Evolutionary conservation across 2,888 invertebrate genomes (phyloP), one percentile per base, ranked within the genome.

Genomic region (Hedya salicella): DNA sequence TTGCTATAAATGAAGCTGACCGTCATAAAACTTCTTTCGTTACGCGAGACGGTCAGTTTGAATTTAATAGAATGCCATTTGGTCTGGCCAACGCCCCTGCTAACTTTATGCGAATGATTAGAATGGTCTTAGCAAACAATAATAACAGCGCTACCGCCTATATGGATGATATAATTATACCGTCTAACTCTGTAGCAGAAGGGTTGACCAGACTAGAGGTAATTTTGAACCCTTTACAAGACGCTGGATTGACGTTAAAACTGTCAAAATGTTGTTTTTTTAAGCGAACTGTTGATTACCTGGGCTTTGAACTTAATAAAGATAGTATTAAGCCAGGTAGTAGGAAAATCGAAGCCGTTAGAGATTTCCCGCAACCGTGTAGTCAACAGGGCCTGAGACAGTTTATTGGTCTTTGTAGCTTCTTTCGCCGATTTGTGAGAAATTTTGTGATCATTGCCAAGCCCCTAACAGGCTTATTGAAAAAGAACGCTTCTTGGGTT

Each of bases 1-100:
- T 48, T n/a, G 21, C 25, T 25, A 48, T 48, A 4, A 2, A 21
- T 11, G 25, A 21, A 48, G 21, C 3, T 13, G 14, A 30, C n/a
- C 9, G 8, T 9, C 30, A 50, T 32, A 50, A 50, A 25, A 50
- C 50, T 2, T 25, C 50, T 3, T 50, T 50, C 16, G 16, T 48
- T 4, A 48, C 48, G 4, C 21, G 21, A 3, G 21, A 48, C 6
- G 48, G n/a, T 11, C 19, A 48, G 2, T 48, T 48, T 48, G 19
- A 19, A n/a, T 21, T 21, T 21, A 13, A 13, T 4, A 13, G n/a
- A 11, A n/a, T 48, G 2, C 48, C 19, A 11, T 21, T 19, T 21
- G 21, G 21, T n/a, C n/a, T 19, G 8, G 9, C 21, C 3, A 48
- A 21, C 9, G 13, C 13, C 1, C 19, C 48, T 13, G 11, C 48